Base-by-base conservation (phyloP, 2,888 invertebrate species). In the Myopa testacea region DNA sequence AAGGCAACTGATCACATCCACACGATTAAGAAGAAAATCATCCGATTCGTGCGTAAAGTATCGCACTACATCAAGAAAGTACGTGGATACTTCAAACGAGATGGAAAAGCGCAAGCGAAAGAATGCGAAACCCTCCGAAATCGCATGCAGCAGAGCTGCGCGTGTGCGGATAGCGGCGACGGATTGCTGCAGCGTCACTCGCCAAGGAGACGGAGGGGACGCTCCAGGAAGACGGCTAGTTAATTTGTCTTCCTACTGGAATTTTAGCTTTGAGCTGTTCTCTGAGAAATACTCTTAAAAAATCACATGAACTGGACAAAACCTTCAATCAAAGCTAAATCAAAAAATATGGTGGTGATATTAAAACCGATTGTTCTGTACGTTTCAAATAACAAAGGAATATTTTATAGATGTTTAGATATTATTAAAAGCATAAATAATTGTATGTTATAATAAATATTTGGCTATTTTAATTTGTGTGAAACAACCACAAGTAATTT, bases 1-100 rank as follows among this genome's bases (percentile, higher is more conserved):
- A 76, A 81, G 58, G 82, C 82, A 1, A 83, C 83, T 4, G 82
- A 82, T 78, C 82, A 83, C 74, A 79, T 81, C 63, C 69, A 82
- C 77, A 37, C 81, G 65, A 62, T 82, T 65, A 79, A 76, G n/a
- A 83, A 80, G 70, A 79, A 77, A 71, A 81, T 78, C 26, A 79
- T 12, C 62, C 26, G 62, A n/a, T n/a, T 5, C 62, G 26, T 3
- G 62, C 62, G 62, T 10, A 19, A 10, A 26, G 4, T 10, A 10
- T 2, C 16, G 65, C 19, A 77, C 1, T n/a, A 76, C 55, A n/a
- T 77, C 12, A 75, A 78, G 26, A 52, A 34, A 19, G 69, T 78
- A 10, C 76, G 78, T 75, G 26, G 71, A 6, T 71, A 70, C 52
- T 40, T 80, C 7, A 79, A 70, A 16, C 38, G 19, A 10, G 26